Conservation (phyloP, 1,140 invertebrate genomes). For the Liolophura sinensis region DNA sequence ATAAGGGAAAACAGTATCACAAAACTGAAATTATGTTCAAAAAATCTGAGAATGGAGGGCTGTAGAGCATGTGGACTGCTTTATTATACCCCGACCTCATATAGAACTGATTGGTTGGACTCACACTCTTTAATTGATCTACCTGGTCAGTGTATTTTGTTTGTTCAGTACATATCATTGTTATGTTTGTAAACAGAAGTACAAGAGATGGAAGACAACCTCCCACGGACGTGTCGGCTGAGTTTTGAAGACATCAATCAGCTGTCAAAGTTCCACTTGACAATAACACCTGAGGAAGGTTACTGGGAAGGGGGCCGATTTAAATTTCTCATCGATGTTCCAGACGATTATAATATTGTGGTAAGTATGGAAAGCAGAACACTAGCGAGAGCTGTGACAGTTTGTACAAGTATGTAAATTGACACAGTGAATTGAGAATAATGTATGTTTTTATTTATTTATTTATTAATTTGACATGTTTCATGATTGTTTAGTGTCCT, state of each 20-base stretch:
- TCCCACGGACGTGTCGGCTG: slow-evolving; percentile 79
- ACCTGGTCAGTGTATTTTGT: slow-evolving; percentile 2
- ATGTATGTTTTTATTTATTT: too few relatives aligned
- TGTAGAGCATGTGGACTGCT: not conserved
- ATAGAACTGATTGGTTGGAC: not conserved
- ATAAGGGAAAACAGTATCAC: too few relatives aligned
- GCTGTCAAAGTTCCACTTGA: slow-evolving; percentile 79
- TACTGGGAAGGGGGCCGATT: slow-evolving; percentile 87
- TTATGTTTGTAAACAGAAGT: slow-evolving; percentile 64
- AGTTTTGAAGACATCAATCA: slow-evolving; percentile 81
- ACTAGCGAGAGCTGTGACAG: too few relatives aligned
- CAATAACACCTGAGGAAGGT: slow-evolving; percentile 84
- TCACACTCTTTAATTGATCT: not conserved
- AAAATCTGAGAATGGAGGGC: not conserved
- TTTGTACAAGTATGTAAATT: too few relatives aligned
- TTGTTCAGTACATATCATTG: too few relatives aligned
- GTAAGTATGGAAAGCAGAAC: slow-evolving; percentile 65
- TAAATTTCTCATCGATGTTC: slow-evolving; percentile 81
- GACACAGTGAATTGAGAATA: too few relatives aligned
- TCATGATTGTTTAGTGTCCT: too few relatives aligned
- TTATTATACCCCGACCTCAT: not conserved
- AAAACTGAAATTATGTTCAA: too few relatives aligned
- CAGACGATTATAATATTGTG: slow-evolving; percentile 95
- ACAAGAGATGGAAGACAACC: slow-evolving; percentile 86
- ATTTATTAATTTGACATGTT: too few relatives aligned